Evolutionary conservation across 2,797 vertebrate genomes (phyloP).

Genomic region (Amphiprion clarkii): DNA sequence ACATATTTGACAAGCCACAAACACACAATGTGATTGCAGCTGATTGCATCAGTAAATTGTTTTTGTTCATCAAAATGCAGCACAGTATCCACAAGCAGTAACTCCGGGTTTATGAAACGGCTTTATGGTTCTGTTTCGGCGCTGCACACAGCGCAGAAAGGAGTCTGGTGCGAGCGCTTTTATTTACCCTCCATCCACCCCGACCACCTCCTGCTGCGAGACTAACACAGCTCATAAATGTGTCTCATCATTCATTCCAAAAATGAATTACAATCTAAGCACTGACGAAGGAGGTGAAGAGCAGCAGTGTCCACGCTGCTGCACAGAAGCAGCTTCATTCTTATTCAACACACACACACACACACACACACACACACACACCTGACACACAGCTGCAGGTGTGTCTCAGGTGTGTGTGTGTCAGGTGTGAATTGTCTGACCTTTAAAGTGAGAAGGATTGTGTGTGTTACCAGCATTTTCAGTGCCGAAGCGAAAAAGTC

Average conservation of each 20-base stretch:
- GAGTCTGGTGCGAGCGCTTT: no score
- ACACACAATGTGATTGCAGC: no score
- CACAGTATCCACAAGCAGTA: no score
- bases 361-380: background rate
- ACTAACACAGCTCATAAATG: background rate
- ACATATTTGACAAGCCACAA: no score
- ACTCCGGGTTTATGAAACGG: no score
- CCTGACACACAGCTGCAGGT: conserved; percentile 19
- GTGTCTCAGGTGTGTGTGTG: conserved; percentile 31
- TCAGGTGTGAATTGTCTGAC: conserved; percentile 38
- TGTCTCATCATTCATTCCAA: conserved; percentile 20
- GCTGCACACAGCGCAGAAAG: no score
- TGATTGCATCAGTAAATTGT: no score
- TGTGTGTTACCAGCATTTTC: conserved; percentile 43
- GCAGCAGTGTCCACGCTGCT: conserved; percentile 6
- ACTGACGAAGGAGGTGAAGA: background rate
- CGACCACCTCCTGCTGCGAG: no score
- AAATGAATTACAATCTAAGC: conserved; percentile 3
- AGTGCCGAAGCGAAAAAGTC: conserved; percentile 49
- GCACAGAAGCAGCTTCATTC: conserved; percentile 35
- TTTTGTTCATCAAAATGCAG: no score
- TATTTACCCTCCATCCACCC: no score
- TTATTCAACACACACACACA: conserved; percentile 31
- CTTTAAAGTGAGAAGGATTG: conserved; percentile 49
- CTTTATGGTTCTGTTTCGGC: no score